Conservation (phyloP, 1,140 invertebrate species). For the Pseudomyrmex pallidus region DNA sequence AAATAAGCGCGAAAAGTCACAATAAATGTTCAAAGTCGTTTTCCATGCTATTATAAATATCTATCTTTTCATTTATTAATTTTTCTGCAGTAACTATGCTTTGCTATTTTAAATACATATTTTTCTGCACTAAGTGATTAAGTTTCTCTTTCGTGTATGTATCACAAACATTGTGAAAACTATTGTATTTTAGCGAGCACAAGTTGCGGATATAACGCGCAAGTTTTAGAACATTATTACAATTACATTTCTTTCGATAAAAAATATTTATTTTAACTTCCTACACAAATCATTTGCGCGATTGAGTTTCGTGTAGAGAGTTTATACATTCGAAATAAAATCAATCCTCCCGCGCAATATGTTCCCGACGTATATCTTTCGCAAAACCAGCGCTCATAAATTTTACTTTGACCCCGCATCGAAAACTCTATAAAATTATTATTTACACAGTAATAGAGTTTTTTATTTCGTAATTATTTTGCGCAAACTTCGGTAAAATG, state of each 20-base stretch:
- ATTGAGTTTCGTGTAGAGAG: not conserved
- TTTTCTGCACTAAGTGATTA: not conserved
- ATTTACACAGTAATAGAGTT: not conserved
- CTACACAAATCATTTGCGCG: not conserved
- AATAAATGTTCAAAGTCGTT: no score
- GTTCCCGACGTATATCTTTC: not conserved
- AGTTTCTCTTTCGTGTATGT: not conserved
- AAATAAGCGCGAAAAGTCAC: no score
- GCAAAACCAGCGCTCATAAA: not conserved
- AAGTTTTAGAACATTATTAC: constrained; percentile 1
- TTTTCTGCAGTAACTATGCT: no score
- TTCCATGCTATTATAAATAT: no score
- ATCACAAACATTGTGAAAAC: not conserved
- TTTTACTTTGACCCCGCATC: not conserved
- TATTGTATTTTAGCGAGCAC: constrained; percentile 9
- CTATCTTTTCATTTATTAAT: no score
- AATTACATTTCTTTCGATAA: not conserved
- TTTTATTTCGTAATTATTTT: constrained; percentile 1
- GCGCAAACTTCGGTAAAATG: constrained; percentile 10
- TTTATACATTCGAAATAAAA: constrained; percentile 33
- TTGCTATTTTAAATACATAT: no score
- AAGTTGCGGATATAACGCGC: not conserved
- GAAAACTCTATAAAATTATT: constrained; percentile 19
- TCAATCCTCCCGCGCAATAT: not conserved
- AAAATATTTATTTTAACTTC: constrained; percentile 23